A percentile compares a stretch with the other conserved stretches of the same genome.
These are phyloP conservation scores for Papilio machaon DNA, from an alignment of 1,140 invertebrate species.

Conservation along the genomic window DNA sequence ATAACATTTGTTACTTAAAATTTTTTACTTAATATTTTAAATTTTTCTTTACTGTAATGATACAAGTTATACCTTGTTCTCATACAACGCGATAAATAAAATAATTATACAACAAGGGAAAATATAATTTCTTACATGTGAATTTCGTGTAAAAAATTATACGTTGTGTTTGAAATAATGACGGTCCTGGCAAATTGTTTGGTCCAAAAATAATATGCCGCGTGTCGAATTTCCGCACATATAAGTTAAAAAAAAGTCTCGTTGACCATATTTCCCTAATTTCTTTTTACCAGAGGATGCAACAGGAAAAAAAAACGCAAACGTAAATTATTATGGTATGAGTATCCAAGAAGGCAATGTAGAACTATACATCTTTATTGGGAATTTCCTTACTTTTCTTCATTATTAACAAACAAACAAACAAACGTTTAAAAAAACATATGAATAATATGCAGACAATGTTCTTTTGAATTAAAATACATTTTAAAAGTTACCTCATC, in stretches of 20 bases:
- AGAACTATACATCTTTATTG: neutral
- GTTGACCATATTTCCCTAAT: slow-evolving; percentile 11
- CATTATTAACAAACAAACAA: neutral
- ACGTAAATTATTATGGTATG: neutral
- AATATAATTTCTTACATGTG: neutral
- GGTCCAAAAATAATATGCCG: neutral
- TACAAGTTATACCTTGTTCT: neutral
- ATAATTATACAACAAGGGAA: neutral
- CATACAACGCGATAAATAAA: neutral
- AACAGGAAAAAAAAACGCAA: slow-evolving; percentile 1
- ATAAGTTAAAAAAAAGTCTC: neutral
- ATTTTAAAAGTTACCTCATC: neutral
- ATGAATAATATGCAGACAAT: neutral
- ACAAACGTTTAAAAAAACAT: neutral
- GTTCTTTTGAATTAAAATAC: neutral
- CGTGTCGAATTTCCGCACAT: neutral
- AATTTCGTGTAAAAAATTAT: slow-evolving; percentile 12
- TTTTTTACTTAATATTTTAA: neutral
- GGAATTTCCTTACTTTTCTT: neutral
- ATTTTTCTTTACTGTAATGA: neutral
- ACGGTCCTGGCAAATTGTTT: neutral
- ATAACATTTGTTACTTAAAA: neutral
- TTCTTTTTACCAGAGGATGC: slow-evolving; percentile 9
- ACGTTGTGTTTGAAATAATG: slow-evolving; percentile 2
- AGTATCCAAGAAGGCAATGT: neutral